Base-by-base conservation (phyloP, 2,888 invertebrate genomes). In the Hydropsyche betteni region DNA sequence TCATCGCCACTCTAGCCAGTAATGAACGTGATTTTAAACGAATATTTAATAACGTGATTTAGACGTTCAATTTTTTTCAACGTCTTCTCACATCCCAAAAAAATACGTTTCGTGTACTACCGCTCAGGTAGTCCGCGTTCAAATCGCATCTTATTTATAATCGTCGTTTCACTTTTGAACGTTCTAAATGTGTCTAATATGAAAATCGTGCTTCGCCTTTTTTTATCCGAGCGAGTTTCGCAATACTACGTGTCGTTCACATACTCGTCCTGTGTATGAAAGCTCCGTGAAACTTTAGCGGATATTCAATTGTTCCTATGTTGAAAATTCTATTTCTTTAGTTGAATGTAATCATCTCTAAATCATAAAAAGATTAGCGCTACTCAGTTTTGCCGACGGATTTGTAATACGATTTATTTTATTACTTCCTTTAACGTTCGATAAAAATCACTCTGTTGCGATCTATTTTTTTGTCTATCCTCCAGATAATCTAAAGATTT, bases 11-110 rank as follows among this genome's bases (percentile, higher is more conserved):
- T 64, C 64, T 64, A 16, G 58, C 64, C 61, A 34, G 36, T 64
- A 64, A 64, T 64, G 64, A 64, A 64, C 64, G 64, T 64, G 64
- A 64, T 34, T 64, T 64, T 64, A 64, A 64, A 64, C 64, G 64
- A 64, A 64, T 64, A 64, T 64, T 64, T 64, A 64, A 64, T 64
- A 64, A 64, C 64, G 36, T 34, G 64, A 64, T 64, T 64, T 64
- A 64, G 64, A 64, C 55, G 16, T 64, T 24, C 64, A 34, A 64
- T 24, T 16, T 55, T 51, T 55, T 55, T 55, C 16, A 14, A 55
- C 16, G 16, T 1, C n/a, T 55, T 14, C 12, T 55, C 55, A 55
- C n/a, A 14, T 16, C 55, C 4, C 55, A 2, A 14, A 55, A 14
- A 14, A n/a, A 14, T 55, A 6, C n/a, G 7, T 24, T 33, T n/a